Evolutionary conservation across 2,888 invertebrate species (phyloP).

Genomic region (Lasioglossum zephyrum): DNA sequence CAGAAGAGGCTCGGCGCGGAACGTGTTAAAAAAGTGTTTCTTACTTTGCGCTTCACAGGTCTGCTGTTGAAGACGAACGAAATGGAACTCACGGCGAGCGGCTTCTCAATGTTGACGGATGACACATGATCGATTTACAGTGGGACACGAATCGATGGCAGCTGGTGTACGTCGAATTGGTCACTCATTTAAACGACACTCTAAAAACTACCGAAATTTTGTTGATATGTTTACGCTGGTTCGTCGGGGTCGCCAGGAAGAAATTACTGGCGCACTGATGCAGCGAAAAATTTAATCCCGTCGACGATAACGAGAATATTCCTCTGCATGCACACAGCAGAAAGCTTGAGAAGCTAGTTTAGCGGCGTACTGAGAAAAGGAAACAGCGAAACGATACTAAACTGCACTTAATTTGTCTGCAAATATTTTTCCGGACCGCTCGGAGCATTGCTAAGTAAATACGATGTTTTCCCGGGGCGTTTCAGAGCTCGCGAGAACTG

Average conservation of each 20-base stretch:
- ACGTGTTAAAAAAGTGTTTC: neutral
- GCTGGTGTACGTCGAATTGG: conserved; percentile 43
- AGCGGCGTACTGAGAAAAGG: neutral
- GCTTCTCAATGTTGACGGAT: conserved; percentile 46
- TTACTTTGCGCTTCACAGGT: neutral
- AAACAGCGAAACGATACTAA: neutral
- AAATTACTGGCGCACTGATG: neutral
- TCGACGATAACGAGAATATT: neutral
- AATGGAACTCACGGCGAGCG: conserved; percentile 43
- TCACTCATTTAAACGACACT: conserved; percentile 47
- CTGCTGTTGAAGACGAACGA: conserved; percentile 25
- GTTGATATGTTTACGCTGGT: neutral
- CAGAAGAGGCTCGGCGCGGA: no score
- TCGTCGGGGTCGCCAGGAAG: neutral
- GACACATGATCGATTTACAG: conserved; percentile 68
- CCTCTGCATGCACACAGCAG: neutral
- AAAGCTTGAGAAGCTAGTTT: neutral
- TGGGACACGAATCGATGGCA: conserved; percentile 36
- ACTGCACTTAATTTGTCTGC: conserved; percentile 1
- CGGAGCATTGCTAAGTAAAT: neutral
- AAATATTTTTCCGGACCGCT: neutral
- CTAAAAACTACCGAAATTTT: neutral
- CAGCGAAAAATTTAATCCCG: neutral
- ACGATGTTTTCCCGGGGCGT: neutral
- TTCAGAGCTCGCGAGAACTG: neutral